Conservation (phyloP, 1,140 invertebrate species). For the Cheumatopsyche charites region DNA sequence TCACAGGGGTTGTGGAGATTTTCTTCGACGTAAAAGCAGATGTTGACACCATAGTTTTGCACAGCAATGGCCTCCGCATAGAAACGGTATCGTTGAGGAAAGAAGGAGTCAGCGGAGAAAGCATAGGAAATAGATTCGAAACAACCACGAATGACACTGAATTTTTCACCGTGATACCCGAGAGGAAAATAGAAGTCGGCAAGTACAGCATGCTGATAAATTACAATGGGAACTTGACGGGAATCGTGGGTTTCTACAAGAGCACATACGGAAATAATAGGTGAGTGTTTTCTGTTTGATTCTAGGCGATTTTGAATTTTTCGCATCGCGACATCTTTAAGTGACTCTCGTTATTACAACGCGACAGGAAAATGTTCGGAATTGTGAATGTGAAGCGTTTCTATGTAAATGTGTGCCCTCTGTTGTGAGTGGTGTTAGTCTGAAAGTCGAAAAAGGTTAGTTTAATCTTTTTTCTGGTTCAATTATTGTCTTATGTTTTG, state of each 20-base stretch:
- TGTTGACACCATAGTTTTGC: conserved; percentile 51
- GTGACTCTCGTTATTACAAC: too few species aligned
- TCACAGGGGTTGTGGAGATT: conserved; percentile 52
- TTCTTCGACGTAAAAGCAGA: conserved; percentile 49
- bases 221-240: conserved; percentile 54
- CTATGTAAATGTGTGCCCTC: too few species aligned
- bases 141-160: conserved; percentile 49
- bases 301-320: too few species aligned
- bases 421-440: too few species aligned
- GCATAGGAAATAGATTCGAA: background rate
- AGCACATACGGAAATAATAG: conserved; percentile 53
- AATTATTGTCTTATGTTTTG: too few species aligned
- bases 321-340: too few species aligned
- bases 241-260: conserved; percentile 56
- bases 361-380: too few species aligned
- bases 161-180: conserved; percentile 50
- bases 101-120: too few species aligned
- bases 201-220: conserved; percentile 50
- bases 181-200: conserved; percentile 45
- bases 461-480: too few species aligned
- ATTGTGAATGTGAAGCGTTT: too few species aligned
- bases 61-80: conserved; percentile 53
- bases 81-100: conserved; percentile 23
- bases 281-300: conserved; percentile 52
- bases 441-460: too few species aligned